These are phyloP conservation scores for Oryzias celebensis DNA, from an alignment of 2,113 vertebrate species.

Conservation along the genomic window DNA sequence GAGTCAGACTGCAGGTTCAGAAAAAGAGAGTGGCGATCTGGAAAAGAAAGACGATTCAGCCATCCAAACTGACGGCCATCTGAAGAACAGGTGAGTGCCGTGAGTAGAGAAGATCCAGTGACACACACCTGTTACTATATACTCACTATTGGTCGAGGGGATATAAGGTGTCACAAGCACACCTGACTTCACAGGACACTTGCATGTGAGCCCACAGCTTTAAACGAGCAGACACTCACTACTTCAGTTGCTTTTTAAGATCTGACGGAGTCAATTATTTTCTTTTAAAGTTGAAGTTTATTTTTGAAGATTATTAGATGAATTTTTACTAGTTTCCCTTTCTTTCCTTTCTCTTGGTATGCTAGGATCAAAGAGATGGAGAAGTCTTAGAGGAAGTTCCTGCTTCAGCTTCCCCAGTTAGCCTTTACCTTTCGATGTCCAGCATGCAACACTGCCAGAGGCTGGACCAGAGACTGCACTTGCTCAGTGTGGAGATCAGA, in stretches of 20 bases:
- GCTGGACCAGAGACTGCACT: conserved; percentile 74
- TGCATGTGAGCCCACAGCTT: conserved; percentile 11
- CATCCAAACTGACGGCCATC: conserved; percentile 48
- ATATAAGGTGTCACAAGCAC: conserved; percentile 55
- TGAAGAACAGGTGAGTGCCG: conserved; percentile 76
- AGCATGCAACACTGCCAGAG: conserved; percentile 66
- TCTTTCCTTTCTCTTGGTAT: background rate
- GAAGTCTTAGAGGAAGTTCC: conserved; percentile 66
- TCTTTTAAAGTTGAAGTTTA: background rate
- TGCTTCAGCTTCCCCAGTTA: conserved; percentile 52
- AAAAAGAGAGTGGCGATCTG: conserved; percentile 58
- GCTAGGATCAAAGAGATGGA: conserved; percentile 73
- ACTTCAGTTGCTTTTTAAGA: background rate
- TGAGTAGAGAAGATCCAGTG: conserved; percentile 51
- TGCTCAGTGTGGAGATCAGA: conserved; percentile 72
- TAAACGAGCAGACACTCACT: background rate
- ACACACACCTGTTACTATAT: conserved; percentile 48
- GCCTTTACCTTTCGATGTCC: conserved; percentile 20
- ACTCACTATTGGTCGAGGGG: conserved; percentile 47
- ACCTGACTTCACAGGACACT: conserved; percentile 28
- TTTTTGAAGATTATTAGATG: conserved; percentile 8
- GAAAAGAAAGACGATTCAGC: conserved; percentile 57
- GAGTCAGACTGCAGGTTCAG: conserved; percentile 36
- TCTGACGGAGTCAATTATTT: background rate
- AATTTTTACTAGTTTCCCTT: conserved; percentile 13